Conservation (phyloP, 2,888 invertebrate species). For the Cylindroiulus punctatus region DNA sequence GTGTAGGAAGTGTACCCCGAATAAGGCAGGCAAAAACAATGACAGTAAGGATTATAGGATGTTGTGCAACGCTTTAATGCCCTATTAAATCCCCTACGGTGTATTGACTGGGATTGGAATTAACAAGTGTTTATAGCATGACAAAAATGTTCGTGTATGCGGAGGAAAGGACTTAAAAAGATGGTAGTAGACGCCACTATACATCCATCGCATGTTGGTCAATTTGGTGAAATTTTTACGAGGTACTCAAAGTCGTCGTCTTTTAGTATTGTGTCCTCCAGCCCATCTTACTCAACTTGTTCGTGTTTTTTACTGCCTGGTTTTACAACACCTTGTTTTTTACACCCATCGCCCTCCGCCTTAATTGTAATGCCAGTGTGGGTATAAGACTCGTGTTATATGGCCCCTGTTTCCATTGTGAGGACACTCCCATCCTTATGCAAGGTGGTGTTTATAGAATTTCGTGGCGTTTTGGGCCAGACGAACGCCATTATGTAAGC, state of each 20-base stretch:
- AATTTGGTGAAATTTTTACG: constrained; percentile 15
- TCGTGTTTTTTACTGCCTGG: constrained; percentile 6
- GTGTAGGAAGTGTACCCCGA: not conserved
- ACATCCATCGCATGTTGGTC: not conserved
- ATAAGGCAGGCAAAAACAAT: not conserved
- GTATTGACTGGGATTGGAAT: not conserved
- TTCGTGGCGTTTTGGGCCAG: not conserved
- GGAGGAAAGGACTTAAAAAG: not conserved
- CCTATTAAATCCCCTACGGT: not conserved
- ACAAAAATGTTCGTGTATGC: not conserved
- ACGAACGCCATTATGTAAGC: constrained; percentile 31
- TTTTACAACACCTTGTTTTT: constrained; percentile 38
- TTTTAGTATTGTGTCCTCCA: not conserved
- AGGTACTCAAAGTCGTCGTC: not conserved
- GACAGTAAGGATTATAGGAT: not conserved
- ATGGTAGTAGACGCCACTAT: not conserved
- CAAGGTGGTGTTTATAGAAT: constrained; percentile 29
- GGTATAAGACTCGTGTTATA: not conserved
- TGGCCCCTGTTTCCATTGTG: not conserved
- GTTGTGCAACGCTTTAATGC: not conserved
- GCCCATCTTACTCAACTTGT: not conserved
- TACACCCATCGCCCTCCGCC: constrained; percentile 12
- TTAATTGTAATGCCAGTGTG: not conserved
- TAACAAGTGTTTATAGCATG: not conserved
- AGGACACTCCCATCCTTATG: not conserved